Evolutionary conservation across 35 echinoderm and acorn worm genomes (phyloP).

Genomic region (Heliocidaris erythrogramma): DNA sequence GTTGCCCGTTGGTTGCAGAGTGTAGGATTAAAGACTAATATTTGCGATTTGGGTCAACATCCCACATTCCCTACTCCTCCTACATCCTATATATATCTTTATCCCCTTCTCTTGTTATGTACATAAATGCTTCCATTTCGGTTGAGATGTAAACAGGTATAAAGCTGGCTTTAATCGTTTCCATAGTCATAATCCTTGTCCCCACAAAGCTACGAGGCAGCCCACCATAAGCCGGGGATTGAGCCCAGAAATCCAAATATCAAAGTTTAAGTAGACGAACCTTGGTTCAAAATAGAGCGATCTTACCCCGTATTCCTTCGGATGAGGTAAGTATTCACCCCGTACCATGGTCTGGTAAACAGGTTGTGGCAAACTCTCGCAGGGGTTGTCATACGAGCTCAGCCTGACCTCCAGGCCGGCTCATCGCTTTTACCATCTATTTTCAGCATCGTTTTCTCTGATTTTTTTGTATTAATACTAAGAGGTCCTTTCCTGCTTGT

Average conservation of each 20-base stretch:
- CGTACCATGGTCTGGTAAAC: not conserved
- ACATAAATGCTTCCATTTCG: not conserved
- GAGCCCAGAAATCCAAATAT: not conserved
- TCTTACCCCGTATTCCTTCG: not conserved
- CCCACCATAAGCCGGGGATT: not conserved
- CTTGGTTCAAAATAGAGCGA: not conserved
- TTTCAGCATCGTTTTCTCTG: not conserved
- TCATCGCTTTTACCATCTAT: not conserved
- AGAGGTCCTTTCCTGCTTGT: not conserved
- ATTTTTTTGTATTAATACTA: not conserved
- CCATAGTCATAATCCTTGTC: not conserved
- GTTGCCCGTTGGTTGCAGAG: too few relatives aligned
- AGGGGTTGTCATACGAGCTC: not conserved
- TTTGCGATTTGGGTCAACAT: too few relatives aligned
- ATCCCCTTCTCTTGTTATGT: not conserved
- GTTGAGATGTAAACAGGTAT: too few relatives aligned
- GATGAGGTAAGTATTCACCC: not conserved
- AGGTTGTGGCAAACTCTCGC: not conserved
- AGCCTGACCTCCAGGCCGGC: not conserved
- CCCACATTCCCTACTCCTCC: too few relatives aligned
- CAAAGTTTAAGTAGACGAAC: constrained; percentile 7
- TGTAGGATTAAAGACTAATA: too few relatives aligned
- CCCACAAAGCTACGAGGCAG: not conserved
- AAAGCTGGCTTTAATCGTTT: not conserved
- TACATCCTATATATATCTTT: not conserved